Conservation (phyloP, 2,888 invertebrate species). For the Urechis unicinctus region DNA sequence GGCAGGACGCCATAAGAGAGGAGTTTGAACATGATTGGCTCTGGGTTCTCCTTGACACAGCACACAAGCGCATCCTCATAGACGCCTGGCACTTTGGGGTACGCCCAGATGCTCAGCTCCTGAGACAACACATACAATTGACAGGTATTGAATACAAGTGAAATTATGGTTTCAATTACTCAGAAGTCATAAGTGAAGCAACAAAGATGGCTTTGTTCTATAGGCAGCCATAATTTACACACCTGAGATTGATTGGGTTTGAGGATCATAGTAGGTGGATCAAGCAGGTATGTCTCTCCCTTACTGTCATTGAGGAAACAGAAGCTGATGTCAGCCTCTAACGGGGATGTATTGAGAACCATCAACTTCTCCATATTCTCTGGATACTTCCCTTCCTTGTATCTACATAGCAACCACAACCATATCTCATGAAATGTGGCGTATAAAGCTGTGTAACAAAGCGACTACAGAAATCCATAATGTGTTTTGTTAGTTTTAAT, state of each 20-base stretch:
- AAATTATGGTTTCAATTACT: background rate
- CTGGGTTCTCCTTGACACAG: slow-evolving; percentile 51
- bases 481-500: too few relatives aligned
- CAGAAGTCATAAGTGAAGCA: background rate
- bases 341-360: slow-evolving; percentile 46
- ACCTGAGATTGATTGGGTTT: slow-evolving; percentile 44
- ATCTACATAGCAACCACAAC: slow-evolving; percentile 27
- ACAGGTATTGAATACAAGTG: too few relatives aligned
- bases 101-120: slow-evolving; percentile 47
- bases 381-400: slow-evolving; percentile 45
- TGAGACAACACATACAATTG: slow-evolving; percentile 9
- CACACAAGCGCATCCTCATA: slow-evolving; percentile 49
- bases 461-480: too few relatives aligned
- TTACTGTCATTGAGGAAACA: slow-evolving; percentile 48
- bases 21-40: slow-evolving; percentile 48
- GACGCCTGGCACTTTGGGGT: slow-evolving; percentile 42
- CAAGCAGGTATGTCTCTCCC: slow-evolving; percentile 47
- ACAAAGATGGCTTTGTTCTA: background rate
- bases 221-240: background rate
- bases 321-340: slow-evolving; percentile 49
- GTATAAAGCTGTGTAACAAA: too few relatives aligned
- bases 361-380: slow-evolving; percentile 48
- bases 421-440: too few relatives aligned
- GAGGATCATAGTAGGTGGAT: slow-evolving; percentile 47
- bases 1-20: slow-evolving; percentile 47